Evolutionary conservation across 2,888 invertebrate genomes (phyloP), one percentile per base, ranked within the genome.

Genomic region (Trilocha varians): DNA sequence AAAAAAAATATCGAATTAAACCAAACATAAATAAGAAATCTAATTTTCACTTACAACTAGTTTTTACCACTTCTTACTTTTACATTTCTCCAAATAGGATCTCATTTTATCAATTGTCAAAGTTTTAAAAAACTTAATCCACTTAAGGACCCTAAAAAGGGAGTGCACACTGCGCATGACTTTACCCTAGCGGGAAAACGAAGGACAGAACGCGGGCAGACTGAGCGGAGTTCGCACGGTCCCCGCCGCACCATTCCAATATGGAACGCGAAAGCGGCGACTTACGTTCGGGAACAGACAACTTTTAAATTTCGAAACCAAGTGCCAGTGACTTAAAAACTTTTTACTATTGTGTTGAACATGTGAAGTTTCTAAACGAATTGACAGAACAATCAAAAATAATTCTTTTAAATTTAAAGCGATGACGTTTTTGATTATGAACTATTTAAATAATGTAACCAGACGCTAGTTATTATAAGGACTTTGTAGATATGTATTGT

Each of bases 111-210:
- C 78, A 80, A 82, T 83, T 79, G 78, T 79, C 74, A 73, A 83
- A 83, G 78, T 84, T 83, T n/a, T 80, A 78, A 82, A 83, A 25
- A 84, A 82, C 79, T 83, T 79, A 84, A 83, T 83, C 79, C 79
- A 79, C 78, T 80, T 78, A 77, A 72, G 78, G 70, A 71, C 78
- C 77, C 77, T 80, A 79, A 70, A 67, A 73, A 69, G 66, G 62
- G 62, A 64, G 67, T 64, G 59, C 60, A 61, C 59, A 78, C 57
- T 82, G 83, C 82, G 82, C 83, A 82, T 83, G 83, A 69, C 79
- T 53, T 65, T 63, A 63, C 65, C 74, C 77, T 72, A 77, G 76
- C 76, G 78, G 77, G 77, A 78, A 70, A 73, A 68, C 70, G 77
- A 79, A 82, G 82, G 83, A 74, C 80, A 83, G 69, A 72, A 69